These are phyloP conservation scores for Notechis scutatus DNA, from an alignment of 2,113 vertebrate genomes.

Conservation along the genomic window DNA sequence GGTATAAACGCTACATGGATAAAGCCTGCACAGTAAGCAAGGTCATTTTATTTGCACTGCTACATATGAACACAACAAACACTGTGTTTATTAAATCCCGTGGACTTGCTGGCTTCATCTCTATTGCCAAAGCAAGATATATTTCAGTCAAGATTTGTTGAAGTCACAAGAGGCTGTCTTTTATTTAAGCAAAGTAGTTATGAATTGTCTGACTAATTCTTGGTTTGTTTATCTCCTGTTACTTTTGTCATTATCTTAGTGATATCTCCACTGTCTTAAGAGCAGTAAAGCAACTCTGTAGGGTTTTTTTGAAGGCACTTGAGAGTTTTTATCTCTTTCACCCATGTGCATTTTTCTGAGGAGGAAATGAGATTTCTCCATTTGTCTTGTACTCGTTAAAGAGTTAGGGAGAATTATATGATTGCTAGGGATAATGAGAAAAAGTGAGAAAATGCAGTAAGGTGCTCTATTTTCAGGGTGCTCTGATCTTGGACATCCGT, in stretches of 20 bases:
- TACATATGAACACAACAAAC: too few species aligned
- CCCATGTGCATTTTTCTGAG: not conserved
- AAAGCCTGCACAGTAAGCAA: slow-evolving; percentile 78
- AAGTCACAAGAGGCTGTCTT: not conserved
- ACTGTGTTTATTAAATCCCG: not conserved
- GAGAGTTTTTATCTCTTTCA: not conserved
- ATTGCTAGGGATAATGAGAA: not conserved
- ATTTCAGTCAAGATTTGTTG: not conserved
- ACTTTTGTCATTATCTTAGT: not conserved
- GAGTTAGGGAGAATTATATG: not conserved
- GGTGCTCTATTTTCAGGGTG: not conserved
- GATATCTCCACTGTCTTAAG: not conserved
- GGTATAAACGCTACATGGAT: slow-evolving; percentile 83
- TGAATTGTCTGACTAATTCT: not conserved
- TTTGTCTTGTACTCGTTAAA: not conserved
- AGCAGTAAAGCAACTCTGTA: not conserved
- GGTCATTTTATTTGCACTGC: not conserved
- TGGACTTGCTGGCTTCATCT: not conserved
- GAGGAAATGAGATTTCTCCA: not conserved
- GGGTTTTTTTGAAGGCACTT: not conserved
- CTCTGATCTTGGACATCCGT: not conserved
- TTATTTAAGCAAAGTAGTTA: not conserved
- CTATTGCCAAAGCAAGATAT: not conserved
- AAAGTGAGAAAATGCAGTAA: not conserved
- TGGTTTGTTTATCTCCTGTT: too few species aligned